phyloP scores from a whole-genome alignment of 2,113 vertebrate species.

The Etia nguti region DNA sequence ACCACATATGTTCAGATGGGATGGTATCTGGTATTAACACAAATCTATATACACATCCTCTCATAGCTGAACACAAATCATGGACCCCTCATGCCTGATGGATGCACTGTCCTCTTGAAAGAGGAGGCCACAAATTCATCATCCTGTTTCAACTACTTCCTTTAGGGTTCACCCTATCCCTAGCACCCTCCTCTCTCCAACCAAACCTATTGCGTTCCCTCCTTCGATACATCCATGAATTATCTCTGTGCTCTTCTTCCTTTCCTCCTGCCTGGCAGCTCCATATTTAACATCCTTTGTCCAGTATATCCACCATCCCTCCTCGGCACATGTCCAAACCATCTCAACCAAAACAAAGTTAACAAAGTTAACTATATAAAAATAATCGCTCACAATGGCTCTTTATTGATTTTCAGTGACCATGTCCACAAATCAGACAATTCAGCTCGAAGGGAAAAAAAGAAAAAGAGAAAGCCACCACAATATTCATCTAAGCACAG shows the following conservation, averaged over 20 bases:
- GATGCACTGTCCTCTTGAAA: neutral
- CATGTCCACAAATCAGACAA: neutral
- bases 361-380: neutral
- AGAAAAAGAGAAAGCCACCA: neutral
- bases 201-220: neutral
- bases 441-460: fast-evolving
- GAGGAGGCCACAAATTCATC: neutral
- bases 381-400: neutral
- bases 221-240: neutral
- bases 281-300: neutral
- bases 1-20: neutral
- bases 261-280: neutral
- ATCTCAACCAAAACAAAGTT: neutral
- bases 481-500: neutral
- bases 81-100: neutral
- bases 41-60: neutral
- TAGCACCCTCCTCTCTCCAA: neutral
- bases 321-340: neutral
- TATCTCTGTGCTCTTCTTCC: neutral
- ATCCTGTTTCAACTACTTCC: neutral
- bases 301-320: neutral
- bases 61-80: neutral
- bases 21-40: neutral
- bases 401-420: neutral
- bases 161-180: neutral